Evolutionary conservation across 1,140 invertebrate genomes (phyloP).

Genomic region (Drosophila truncata): DNA sequence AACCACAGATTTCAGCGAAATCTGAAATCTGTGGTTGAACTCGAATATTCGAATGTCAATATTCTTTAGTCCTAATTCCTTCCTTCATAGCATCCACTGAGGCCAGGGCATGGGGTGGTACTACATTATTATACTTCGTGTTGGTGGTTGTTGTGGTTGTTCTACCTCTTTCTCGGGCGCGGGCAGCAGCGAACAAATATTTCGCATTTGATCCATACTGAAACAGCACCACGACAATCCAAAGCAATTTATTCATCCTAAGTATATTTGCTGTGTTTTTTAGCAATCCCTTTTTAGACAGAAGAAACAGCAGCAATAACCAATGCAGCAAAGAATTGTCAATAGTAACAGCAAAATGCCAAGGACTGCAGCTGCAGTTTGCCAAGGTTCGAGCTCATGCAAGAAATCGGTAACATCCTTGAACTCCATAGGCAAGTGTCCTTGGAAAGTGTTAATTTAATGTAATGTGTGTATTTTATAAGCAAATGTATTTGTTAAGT

Average conservation of each 20-base stretch:
- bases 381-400: background rate
- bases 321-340: constrained; percentile 12
- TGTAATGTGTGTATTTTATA: background rate
- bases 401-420: background rate
- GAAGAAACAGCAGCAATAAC: constrained; percentile 25
- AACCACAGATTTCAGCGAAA: too few species aligned
- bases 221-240: too few species aligned
- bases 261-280: background rate
- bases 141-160: background rate
- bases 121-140: background rate
- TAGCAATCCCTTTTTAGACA: background rate
- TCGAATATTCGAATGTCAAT: too few species aligned
- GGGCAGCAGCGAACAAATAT: too few species aligned
- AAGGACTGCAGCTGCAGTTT: background rate
- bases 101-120: background rate
- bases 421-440: background rate
- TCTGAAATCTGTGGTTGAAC: too few species aligned
- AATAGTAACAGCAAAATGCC: background rate
- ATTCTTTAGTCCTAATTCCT: background rate
- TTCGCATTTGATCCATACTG: too few species aligned
- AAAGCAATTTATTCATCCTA: background rate
- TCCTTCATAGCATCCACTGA: constrained; percentile 5
- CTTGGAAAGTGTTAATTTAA: background rate
- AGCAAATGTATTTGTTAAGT: background rate
- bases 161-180: too few species aligned